Evolutionary conservation across 2,797 vertebrate genomes (phyloP), one percentile per base, ranked within the genome.

Genomic region (Otolemur crassicaudatus): DNA sequence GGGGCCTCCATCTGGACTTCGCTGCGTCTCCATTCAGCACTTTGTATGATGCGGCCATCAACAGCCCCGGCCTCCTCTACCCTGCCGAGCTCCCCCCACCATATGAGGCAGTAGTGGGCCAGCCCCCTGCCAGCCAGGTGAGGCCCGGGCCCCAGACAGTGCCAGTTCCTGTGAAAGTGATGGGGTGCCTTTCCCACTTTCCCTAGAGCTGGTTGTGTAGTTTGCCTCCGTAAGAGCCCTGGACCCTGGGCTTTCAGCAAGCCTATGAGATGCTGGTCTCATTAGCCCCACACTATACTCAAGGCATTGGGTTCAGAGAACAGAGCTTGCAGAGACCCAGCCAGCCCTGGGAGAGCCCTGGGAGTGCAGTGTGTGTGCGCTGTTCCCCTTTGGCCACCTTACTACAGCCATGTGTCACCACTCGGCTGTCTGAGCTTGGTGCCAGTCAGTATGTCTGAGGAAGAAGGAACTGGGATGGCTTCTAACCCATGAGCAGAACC

Each of bases 61-160:
- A 99, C 98, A 99, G 99, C 98, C 99, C 99, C 0, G 99, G 99
- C 58, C 99, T 99, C 43, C 98, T 99, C 56, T 99, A 99, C 96
- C 99, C 99, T 0, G 97, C 99, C 0, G 99, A 99, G 97, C 99
- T 99, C 65, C 99, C 99, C 1, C 99, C 99, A n/a, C 99, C 99
- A 0, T 99, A 99, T 2, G 99, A 99, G 98, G 99, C 99, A 6
- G 99, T 99, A 88, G 99, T 99, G 95, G 99, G 99, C 27, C 99
- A 99, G 72, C 98, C 98, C 0, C 98, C 99, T 2, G 98, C 99
- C 97, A 99, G 99, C 83, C 99, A 99, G 99, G 99, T 99, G 98
- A 98, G 99, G 60, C 90, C 67, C n/a, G 0, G 53, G 31, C 87
- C 60, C 14, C 87, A 0, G 2, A 17, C 20, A 10, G 34, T 58